Evolutionary conservation across 2,888 invertebrate genomes (phyloP), one percentile per base, ranked within the genome.

Genomic region (Busseola fusca): DNA sequence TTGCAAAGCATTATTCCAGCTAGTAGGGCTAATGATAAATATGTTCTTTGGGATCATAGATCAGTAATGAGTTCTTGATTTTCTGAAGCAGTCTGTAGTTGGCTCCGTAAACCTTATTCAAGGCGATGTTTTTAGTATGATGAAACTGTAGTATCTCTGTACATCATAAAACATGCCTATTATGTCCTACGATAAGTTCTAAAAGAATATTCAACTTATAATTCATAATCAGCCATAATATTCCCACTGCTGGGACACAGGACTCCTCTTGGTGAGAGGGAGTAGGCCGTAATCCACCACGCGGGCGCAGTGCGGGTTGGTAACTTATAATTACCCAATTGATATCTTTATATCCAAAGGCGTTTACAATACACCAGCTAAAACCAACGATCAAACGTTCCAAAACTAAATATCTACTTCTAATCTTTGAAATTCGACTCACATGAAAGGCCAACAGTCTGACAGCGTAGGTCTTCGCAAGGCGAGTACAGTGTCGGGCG

Each of bases 381-480:
- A 56, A 69, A 59, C 37, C 52, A 58, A 40, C 27, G 18, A 48
- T 62, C 30, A 59, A 63, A 54, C 10, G 10, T 50, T 52, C 18
- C 25, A 42, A 62, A 73, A 74, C 25, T 18, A n/a, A 30, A 52
- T 80, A 50, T 66, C 45, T 69, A 63, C 21, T 58, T 66, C 34
- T 59, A 60, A 67, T 64, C 48, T 72, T 60, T 76, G 57, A 68
- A 72, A 76, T 68, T 69, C 63, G 57, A 76, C 83, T 86, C 81
- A 94, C 95, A 91, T 91, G 81, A 95, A 93, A 69, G 95, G 93
- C 95, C 95, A 95, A 84, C 95, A 95, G 81, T 95, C 94, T 0
- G 93, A 91, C 37, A 93, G 93, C 70, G 90, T 89, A 50, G 95
- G 91, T 82, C 88, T 87, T 85, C 94, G 88, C 84, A 92, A 80